Conservation (phyloP, 30 jellyfish, hydroid and myxozoan species). For the Pelagia noctiluca region DNA sequence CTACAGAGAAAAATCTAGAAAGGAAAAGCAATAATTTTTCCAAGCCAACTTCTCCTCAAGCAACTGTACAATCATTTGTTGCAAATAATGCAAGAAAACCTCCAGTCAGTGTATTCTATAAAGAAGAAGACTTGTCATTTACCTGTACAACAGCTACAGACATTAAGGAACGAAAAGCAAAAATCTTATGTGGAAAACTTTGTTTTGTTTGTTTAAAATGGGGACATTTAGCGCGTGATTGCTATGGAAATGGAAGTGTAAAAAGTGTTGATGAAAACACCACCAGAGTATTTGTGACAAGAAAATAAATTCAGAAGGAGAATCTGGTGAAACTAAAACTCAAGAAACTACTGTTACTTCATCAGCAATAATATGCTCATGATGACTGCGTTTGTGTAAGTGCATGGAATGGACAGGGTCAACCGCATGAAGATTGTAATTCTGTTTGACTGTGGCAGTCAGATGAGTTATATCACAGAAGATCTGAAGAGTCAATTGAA, state of each 20-base stretch:
- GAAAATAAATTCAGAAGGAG: no score
- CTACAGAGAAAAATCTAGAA: slow-evolving; percentile 7
- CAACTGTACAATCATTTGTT: slow-evolving; percentile 56
- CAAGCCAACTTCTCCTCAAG: slow-evolving; percentile 31
- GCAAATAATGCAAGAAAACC: neutral
- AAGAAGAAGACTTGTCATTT: slow-evolving; percentile 45
- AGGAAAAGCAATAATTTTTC: neutral
- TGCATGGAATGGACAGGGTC: no score
- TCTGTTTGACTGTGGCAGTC: slow-evolving; percentile 70
- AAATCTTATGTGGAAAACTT: no score
- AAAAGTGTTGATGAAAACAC: slow-evolving; percentile 55
- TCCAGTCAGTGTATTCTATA: slow-evolving; percentile 39
- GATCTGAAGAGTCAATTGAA: slow-evolving; percentile 33
- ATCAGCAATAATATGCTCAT: slow-evolving; percentile 16
- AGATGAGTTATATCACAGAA: slow-evolving; percentile 50
- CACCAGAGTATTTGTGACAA: slow-evolving; percentile 36
- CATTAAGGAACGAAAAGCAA: no score
- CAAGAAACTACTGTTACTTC: slow-evolving; percentile 1
- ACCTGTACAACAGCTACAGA: no score
- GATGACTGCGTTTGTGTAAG: slow-evolving; percentile 42
- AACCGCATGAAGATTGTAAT: no score
- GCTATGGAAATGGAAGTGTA: no score
- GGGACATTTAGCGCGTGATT: no score
- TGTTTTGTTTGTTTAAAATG: no score
- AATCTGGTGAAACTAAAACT: neutral